Evolutionary conservation across 2,797 vertebrate species (phyloP), one percentile per base, ranked within the genome.

Genomic region (Alca torda): DNA sequence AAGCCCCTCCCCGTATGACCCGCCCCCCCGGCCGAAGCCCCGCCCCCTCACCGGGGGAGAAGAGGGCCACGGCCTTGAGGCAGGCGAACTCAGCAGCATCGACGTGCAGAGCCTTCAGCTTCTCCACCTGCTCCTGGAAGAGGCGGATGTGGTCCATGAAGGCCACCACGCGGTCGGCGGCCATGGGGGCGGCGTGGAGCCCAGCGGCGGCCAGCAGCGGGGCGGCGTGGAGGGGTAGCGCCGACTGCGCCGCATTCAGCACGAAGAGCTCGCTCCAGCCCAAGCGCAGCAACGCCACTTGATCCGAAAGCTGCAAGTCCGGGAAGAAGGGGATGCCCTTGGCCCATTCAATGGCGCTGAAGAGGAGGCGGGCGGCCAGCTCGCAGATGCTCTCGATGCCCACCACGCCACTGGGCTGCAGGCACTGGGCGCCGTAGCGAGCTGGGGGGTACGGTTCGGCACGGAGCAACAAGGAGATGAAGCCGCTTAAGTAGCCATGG

Each of bases 351-450:
- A 99, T 98, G 4, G 99, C 98, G 3, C 98, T 98, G 98, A 99
- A 99, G 72, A 99, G 98, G 80, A 99, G 98, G 76, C 99, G 97
- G 31, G 99, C 99, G 0, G 99, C 99, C 97, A 99, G 96, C 97
- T 99, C 99, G 9, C 99, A 99, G 97, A 99, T 99, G 99, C 99
- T 99, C 98, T 99, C 99, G 97, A 99, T 99, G 97, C 99, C 99
- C 99, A 99, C 99, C 98, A 99, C 99, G 97, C 98, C 99, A 98
- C 99, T 98, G 97, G 99, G 99, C 96, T 99, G 99, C 98, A 99
- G 99, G 98, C 99, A 99, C 97, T 98, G 99, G 41, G 98, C 97
- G 3, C 99, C 98, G 33, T 99, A 99, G 90, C 98, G 98, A 5
- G 98, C 98, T 1, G 99, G 98, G 2, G 99, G 98, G 96, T 99